These are phyloP conservation scores for Sylvicola fuscatus DNA, from an alignment of 2,888 invertebrate species.

Conservation along the genomic window DNA sequence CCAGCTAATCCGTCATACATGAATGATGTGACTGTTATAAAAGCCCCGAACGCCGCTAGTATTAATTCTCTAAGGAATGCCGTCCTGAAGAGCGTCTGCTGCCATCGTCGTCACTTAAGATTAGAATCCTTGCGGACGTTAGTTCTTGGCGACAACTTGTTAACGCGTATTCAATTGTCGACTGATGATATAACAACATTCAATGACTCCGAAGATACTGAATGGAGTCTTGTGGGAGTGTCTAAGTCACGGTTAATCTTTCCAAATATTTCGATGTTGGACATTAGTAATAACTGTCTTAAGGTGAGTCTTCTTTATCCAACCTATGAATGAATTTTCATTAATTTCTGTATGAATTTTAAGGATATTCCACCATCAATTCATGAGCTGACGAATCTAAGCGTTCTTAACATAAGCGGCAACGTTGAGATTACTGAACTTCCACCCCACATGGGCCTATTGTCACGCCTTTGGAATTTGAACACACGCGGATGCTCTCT, in stretches of 20 bases:
- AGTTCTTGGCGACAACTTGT: conserved; percentile 66
- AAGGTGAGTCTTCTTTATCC: conserved; percentile 15
- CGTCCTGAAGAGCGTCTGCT: conserved; percentile 61
- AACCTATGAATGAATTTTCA: background rate
- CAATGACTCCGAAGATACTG: conserved; percentile 36
- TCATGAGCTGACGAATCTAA: conserved; percentile 66
- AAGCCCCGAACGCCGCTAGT: conserved; percentile 6
- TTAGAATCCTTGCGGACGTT: conserved; percentile 22
- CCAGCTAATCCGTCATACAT: conserved; percentile 13
- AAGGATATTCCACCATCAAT: conserved; percentile 60
- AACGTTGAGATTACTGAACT: conserved; percentile 58
- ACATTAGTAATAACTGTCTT: conserved; percentile 74
- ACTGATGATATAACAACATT: conserved; percentile 59
- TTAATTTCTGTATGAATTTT: conserved; percentile 12
- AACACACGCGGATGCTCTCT: conserved; percentile 77
- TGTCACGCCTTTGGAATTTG: conserved; percentile 90
- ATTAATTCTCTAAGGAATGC: conserved; percentile 39
- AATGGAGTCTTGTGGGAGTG: conserved; percentile 33
- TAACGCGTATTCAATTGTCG: conserved; percentile 59
- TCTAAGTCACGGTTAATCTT: conserved; percentile 58
- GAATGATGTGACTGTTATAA: conserved; percentile 7
- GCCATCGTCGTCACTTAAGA: conserved; percentile 57
- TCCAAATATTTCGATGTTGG: conserved; percentile 86
- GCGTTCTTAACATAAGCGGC: conserved; percentile 77
- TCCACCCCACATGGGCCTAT: conserved; percentile 86